Evolutionary conservation across 2,888 invertebrate species (phyloP).

Genomic region (Acanthosepion esculentum): DNA sequence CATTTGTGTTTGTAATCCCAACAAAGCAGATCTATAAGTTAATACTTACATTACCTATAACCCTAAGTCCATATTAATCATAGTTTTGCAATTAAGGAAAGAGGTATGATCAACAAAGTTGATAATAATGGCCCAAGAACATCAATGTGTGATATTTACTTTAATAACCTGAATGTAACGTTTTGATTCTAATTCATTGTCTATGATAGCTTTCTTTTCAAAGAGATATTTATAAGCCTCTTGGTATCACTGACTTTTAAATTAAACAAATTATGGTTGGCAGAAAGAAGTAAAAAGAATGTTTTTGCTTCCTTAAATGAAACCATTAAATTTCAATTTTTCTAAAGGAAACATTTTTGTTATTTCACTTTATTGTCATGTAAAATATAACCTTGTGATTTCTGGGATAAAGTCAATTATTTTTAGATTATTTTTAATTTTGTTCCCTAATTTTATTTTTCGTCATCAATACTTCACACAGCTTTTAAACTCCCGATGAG

Average conservation of each 20-base stretch:
- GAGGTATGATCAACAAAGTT: not conserved
- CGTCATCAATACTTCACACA: too few relatives aligned
- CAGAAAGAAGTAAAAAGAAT: not conserved
- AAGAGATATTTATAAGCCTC: not conserved
- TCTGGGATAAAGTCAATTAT: too few relatives aligned
- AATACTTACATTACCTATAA: slow-evolving; percentile 12
- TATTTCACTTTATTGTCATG: too few relatives aligned
- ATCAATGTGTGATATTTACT: not conserved
- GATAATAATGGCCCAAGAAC: slow-evolving; percentile 22
- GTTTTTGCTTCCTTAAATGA: not conserved
- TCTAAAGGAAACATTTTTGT: too few relatives aligned
- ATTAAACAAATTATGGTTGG: not conserved
- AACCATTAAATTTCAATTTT: too few relatives aligned
- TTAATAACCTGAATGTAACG: not conserved
- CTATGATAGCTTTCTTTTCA: not conserved
- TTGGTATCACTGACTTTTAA: not conserved
- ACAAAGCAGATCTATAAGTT: slow-evolving; percentile 22
- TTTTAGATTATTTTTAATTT: too few relatives aligned
- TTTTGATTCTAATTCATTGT: not conserved
- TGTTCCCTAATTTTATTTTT: too few relatives aligned
- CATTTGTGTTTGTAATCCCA: slow-evolving; percentile 33
- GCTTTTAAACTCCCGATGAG: too few relatives aligned
- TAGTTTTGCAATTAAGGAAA: slow-evolving; percentile 15
- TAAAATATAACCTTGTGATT: too few relatives aligned
- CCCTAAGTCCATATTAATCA: slow-evolving; percentile 6